A percentile compares a stretch with the other conserved stretches of the same genome.
Conservation (phyloP, 23 tunicate species). For the Styela clava region DNA sequence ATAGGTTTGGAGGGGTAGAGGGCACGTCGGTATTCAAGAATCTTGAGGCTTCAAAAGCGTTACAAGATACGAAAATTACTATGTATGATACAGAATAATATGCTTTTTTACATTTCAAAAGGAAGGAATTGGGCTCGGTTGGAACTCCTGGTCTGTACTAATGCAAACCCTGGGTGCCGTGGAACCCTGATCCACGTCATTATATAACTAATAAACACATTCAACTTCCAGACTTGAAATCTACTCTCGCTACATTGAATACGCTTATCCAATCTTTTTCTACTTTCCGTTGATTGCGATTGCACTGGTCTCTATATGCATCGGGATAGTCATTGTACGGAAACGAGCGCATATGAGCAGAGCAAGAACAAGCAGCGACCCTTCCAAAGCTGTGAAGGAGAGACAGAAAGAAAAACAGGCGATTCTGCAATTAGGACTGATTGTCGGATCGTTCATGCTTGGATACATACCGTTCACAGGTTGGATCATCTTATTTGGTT, state of each 20-base stretch:
- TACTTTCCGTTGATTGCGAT: conserved; percentile 24
- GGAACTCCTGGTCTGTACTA: no score
- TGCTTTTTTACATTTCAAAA: no score
- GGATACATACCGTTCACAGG: conserved; percentile 31
- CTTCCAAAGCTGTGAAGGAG: background rate
- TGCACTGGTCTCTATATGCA: conserved; percentile 12
- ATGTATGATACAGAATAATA: no score
- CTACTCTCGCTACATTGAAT: conserved; percentile 3
- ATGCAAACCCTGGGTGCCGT: no score
- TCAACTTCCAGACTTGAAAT: background rate
- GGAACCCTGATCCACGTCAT: no score
- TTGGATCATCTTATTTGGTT: no score
- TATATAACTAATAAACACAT: no score
- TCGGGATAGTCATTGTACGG: conserved; percentile 1
- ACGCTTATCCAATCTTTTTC: conserved; percentile 28
- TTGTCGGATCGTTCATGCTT: conserved; percentile 23
- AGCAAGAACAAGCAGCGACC: background rate
- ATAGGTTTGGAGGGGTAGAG: no score
- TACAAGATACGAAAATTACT: no score
- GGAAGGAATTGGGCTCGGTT: no score
- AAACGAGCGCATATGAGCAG: background rate
- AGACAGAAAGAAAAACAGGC: conserved; percentile 21
- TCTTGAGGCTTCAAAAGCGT: no score
- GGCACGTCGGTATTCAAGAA: no score
- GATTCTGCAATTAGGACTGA: conserved; percentile 15